These are phyloP conservation scores for Vulpes lagopus DNA, from an alignment of 2,113 vertebrate species.

Conservation along the genomic window DNA sequence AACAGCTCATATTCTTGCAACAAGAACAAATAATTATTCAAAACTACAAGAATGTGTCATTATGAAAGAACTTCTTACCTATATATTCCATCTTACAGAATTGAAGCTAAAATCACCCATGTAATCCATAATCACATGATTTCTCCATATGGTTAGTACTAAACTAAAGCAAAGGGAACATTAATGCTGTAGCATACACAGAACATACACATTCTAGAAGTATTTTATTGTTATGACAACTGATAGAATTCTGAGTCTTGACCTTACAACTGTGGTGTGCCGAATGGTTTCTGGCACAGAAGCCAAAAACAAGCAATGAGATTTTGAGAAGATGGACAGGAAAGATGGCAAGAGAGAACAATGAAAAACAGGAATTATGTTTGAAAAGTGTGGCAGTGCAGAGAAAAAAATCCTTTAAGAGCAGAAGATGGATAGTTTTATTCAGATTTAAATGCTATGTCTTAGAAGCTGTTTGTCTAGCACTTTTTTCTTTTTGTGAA, in stretches of 20 bases:
- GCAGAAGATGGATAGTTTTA: not conserved
- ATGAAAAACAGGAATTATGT: not conserved
- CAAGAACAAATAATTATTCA: not conserved
- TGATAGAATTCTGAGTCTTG: not conserved
- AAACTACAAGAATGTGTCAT: not conserved
- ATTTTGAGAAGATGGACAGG: not conserved
- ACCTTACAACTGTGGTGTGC: not conserved
- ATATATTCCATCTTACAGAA: not conserved
- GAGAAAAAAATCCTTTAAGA: not conserved
- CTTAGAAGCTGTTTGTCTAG: not conserved
- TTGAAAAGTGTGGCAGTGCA: not conserved
- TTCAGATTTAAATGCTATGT: not conserved
- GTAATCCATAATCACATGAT: not conserved
- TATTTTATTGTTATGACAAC: not conserved
- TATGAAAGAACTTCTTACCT: not conserved
- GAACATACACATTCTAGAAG: not conserved
- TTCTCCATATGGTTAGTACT: not conserved
- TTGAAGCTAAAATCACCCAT: constrained; percentile 31
- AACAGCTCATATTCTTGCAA: constrained; percentile 32
- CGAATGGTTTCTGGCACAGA: not conserved
- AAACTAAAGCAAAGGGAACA: constrained; percentile 35
- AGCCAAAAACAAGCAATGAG: not conserved
- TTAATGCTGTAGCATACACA: not conserved
- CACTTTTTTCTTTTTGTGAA: not conserved
- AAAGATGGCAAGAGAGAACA: not conserved